Percentiles rank a stretch among this genome's conserved stretches.
These are phyloP conservation scores for Semaprochilodus insignis DNA, from an alignment of 2,797 vertebrate species.

Conservation along the genomic window DNA sequence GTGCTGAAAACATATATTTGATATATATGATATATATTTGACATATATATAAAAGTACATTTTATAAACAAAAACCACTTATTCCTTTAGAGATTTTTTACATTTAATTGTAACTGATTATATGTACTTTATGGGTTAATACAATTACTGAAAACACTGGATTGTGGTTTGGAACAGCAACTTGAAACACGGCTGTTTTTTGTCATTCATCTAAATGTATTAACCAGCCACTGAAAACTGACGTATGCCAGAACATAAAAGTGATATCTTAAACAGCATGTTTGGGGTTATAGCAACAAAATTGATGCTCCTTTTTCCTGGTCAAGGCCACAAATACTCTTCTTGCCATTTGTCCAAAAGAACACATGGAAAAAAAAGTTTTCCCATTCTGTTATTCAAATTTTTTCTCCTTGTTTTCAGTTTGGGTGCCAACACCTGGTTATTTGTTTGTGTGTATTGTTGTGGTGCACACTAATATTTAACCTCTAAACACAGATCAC, in stretches of 20 bases:
- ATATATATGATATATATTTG: too few relatives aligned
- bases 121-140: not conserved
- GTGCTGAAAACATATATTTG: too few relatives aligned
- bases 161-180: not conserved
- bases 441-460: conserved; percentile 45
- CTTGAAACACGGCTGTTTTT: conserved; percentile 1
- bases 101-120: not conserved
- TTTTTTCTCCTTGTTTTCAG: conserved; percentile 32
- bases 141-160: not conserved
- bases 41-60: too few relatives aligned
- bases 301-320: not conserved
- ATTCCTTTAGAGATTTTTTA: not conserved
- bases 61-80: too few relatives aligned
- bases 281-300: not conserved
- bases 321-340: not conserved
- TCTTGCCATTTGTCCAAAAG: conserved; percentile 4
- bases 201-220: conserved; percentile 3
- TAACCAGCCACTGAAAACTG: not conserved
- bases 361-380: not conserved
- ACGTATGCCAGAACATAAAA: conserved; percentile 7
- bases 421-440: conserved; percentile 45
- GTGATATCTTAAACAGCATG: not conserved
- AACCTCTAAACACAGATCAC: conserved; percentile 42
- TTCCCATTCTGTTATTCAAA: conserved; percentile 42
- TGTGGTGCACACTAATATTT: conserved; percentile 45